Conservation (phyloP, 2,888 invertebrate genomes). For the Mesorhabditis belari region DNA sequence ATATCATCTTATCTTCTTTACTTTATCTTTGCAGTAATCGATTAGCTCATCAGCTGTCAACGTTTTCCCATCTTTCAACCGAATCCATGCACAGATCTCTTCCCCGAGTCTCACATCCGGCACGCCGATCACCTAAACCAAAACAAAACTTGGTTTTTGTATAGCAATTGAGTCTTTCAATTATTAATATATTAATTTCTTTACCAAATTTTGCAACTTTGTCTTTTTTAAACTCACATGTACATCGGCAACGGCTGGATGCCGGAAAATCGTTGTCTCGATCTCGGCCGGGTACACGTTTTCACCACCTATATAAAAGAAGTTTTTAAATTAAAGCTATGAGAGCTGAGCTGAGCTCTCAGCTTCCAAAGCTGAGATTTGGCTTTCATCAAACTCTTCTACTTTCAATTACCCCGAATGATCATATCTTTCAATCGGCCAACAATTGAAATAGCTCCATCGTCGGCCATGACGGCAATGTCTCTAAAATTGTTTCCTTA, state of each 20-base stretch:
- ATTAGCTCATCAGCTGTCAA: constrained; percentile 60
- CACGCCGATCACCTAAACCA: constrained; percentile 53
- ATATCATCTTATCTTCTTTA: no score
- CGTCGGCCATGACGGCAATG: constrained; percentile 54
- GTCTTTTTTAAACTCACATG: background rate
- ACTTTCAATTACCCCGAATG: constrained; percentile 53
- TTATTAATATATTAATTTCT: no score
- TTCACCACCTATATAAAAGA: constrained; percentile 56
- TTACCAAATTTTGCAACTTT: no score
- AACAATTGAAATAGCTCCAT: constrained; percentile 55
- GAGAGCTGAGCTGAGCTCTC: no score
- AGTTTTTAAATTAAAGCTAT: background rate
- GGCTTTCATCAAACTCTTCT: no score
- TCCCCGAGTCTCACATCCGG: constrained; percentile 59
- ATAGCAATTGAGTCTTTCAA: no score
- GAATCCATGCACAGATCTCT: constrained; percentile 59
- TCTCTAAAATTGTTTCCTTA: constrained; percentile 47
- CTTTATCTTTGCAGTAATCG: constrained; percentile 56
- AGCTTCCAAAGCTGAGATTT: no score
- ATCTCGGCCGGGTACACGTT: constrained; percentile 59
- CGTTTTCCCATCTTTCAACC: constrained; percentile 59
- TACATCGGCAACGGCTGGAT: constrained; percentile 51
- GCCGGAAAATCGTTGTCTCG: constrained; percentile 56
- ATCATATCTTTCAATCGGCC: constrained; percentile 59
- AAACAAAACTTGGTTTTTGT: background rate